Evolutionary conservation across 2,888 invertebrate genomes (phyloP), one percentile per base, ranked within the genome.

Genomic region (Amblyjoppa fuscipennis): DNA sequence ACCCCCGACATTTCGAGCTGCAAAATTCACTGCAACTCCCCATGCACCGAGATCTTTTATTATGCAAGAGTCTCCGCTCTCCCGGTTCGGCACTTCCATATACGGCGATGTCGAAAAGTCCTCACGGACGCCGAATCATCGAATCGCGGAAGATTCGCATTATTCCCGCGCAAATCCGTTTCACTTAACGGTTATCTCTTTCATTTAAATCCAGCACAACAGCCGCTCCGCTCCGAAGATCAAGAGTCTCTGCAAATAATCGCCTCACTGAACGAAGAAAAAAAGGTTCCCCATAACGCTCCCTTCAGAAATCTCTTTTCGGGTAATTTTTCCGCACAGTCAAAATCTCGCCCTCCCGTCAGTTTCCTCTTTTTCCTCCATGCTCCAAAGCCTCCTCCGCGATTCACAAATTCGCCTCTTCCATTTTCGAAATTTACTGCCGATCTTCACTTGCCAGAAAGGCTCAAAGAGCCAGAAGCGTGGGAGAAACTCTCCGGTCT

Each of bases 81-180:
- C 51, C 53, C 77, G 49, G 28, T 34, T 53, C 77, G 38, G 20
- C 4, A 77, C 5, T 68, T 66, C 69, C 77, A 49, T 66, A 74
- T 74, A 61, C 45, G 74, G 74, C 9, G 6, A 41, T n/a, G 41
- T 61, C 61, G 74, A 74, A 25, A 28, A 59, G 28, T 3, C 31
- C 61, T 13, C 75, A 59, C 61, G 75, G 49, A 45, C 74, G 41
- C 59, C 34, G 13, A 59, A 73, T 41, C 16, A 53, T 61, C 45
- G 74, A 59, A 41, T 41, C 59, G 28, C 56, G 11, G 25, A 59
- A 56, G 31, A 38, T 38, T 5, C 38, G 0, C 16, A 38, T 59
- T 13, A 73, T 41, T 73, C 59, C 25, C 56, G 25, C 28, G 25
- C 2, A 45, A 56, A 38, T 59, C 9, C 34, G 11, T 4, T 9